Base-by-base conservation (phyloP, 2,888 invertebrate genomes). In the Rotaria socialis region DNA sequence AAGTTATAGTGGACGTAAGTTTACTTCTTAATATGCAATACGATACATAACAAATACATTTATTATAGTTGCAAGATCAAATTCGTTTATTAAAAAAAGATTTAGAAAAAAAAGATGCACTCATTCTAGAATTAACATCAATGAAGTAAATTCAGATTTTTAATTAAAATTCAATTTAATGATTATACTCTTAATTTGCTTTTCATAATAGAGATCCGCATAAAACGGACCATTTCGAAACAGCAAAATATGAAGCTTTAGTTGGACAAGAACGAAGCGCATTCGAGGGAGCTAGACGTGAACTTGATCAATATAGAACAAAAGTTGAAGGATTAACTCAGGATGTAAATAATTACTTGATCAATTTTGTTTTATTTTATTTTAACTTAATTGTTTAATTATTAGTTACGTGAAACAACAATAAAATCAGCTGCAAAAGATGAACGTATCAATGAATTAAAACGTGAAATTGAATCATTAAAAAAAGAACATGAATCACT, bases 41-140 rank as follows among this genome's bases (percentile, higher is more conserved):
- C 3, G 1, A 58, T 85, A 41, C 14, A 24, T 22, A 7, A n/a
- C 1, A 43, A 84, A 47, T 85, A 22, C 11, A 19, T 27, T 14
- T 24, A 58, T 52, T 85, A 58, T 60, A 86, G 86, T 85, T 90
- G 41, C 89, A 90, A 87, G 91, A 91, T 86, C 91, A 91, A 87
- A 85, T 90, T 35, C 89, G 88, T 87, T 80, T 88, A n/a, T 89
- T 89, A 85, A 89, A 89, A 88, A 90, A 90, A 74, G 91, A 91
- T 87, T 86, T 91, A 43, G 89, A 89, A 80, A 90, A 90, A 87
- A 91, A 90, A 88, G 91, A 91, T 88, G 87, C 89, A 27, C 88
- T 91, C 24, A 90, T 91, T 86, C 89, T 90, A 85, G 90, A 91
- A 86, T 87, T 91, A 84, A 89, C 90, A 58, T 90, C 89, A 90